A percentile compares a stretch with the other conserved stretches of the same genome.
Conservation (phyloP, 2,888 invertebrate species). For the Galeopsomyia nigrocyanea region DNA sequence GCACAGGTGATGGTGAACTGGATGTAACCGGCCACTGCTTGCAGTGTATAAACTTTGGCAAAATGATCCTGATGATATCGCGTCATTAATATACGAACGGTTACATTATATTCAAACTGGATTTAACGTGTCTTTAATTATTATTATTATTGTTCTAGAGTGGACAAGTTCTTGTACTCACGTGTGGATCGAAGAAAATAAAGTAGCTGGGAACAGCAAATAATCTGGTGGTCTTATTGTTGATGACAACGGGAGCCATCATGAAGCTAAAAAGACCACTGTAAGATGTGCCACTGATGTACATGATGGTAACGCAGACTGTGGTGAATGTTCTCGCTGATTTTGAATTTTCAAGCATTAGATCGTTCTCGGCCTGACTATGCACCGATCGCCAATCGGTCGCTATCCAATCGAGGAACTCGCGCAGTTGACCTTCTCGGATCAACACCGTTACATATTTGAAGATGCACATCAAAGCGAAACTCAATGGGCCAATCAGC, state of each 20-base stretch:
- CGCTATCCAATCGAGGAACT: constrained; percentile 51
- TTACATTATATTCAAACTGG: too few species aligned
- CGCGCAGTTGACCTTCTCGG: constrained; percentile 43
- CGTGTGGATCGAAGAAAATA: constrained; percentile 49
- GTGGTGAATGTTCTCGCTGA: constrained; percentile 50
- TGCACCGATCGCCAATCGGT: constrained; percentile 51
- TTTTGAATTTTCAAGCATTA: constrained; percentile 52
- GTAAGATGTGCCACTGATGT: constrained; percentile 49
- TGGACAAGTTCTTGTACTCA: not conserved
- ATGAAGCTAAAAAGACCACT: constrained; percentile 50
- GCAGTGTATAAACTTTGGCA: too few species aligned
- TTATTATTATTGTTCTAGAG: too few species aligned
- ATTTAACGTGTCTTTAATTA: too few species aligned
- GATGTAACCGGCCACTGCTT: too few species aligned
- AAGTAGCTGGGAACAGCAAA: constrained; percentile 54
- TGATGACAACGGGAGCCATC: constrained; percentile 37
- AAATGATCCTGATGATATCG: too few species aligned
- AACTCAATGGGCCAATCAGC: constrained; percentile 56
- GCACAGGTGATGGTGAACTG: too few species aligned
- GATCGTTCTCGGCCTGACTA: constrained; percentile 40
- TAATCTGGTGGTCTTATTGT: constrained; percentile 50
- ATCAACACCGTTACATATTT: constrained; percentile 53
- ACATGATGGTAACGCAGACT: constrained; percentile 49
- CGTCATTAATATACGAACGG: too few species aligned
- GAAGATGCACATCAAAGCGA: constrained; percentile 52